A percentile compares a stretch with the other conserved stretches of the same genome.
Evolutionary conservation across 1,140 invertebrate species (phyloP).

Genomic region (Drosophila mayri): DNA sequence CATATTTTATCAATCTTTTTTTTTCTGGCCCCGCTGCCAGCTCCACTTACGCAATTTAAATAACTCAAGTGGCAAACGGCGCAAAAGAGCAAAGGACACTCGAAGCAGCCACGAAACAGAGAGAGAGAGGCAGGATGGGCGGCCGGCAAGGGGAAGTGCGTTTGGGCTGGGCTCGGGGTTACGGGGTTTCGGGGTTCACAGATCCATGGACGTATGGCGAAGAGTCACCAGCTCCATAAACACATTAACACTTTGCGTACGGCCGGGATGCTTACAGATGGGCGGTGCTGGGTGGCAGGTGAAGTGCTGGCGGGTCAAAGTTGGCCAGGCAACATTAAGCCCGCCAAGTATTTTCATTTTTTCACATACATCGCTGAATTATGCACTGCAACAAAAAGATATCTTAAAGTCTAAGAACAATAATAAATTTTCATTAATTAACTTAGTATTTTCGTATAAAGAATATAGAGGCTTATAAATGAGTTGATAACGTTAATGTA

Average conservation of each 20-base stretch:
- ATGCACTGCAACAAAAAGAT: neutral
- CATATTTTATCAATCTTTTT: slow-evolving; percentile 83
- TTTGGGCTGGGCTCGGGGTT: neutral
- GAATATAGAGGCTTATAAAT: too few species aligned
- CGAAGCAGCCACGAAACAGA: slow-evolving; percentile 34
- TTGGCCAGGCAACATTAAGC: slow-evolving; percentile 75
- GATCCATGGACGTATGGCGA: slow-evolving; percentile 43
- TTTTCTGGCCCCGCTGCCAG: slow-evolving; percentile 41
- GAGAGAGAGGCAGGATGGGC: neutral
- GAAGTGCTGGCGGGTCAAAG: slow-evolving; percentile 61
- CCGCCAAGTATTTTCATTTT: slow-evolving; percentile 59
- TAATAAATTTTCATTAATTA: too few species aligned
- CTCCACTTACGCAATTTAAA: slow-evolving; percentile 79
- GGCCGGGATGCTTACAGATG: slow-evolving; percentile 15
- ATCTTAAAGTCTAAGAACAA: neutral
- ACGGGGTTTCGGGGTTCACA: neutral
- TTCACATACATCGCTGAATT: slow-evolving; percentile 51
- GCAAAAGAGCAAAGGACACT: slow-evolving; percentile 74
- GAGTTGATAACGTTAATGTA: too few species aligned
- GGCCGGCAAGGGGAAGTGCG: slow-evolving; percentile 3
- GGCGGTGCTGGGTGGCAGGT: slow-evolving; percentile 43
- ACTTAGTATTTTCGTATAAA: too few species aligned
- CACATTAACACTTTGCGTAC: slow-evolving; percentile 79
- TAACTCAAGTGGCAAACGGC: slow-evolving; percentile 79
- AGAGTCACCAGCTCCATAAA: slow-evolving; percentile 71